These are phyloP conservation scores for Neoniphon sammara DNA, from an alignment of 2,797 vertebrate genomes.

Conservation along the genomic window DNA sequence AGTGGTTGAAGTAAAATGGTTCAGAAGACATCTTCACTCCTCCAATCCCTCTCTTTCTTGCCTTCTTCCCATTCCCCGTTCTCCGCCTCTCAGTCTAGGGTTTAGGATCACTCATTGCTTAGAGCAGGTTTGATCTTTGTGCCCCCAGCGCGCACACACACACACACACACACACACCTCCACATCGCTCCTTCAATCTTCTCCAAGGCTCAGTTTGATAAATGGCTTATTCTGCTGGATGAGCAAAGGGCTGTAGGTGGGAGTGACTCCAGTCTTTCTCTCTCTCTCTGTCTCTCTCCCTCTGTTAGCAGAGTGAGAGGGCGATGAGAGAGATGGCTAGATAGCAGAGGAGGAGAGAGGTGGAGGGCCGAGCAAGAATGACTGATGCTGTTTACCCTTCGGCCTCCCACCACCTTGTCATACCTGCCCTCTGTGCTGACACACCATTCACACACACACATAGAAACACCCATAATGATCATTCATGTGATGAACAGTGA, in stretches of 20 bases:
- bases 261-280: constrained; percentile 39
- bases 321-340: constrained; percentile 18
- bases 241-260: constrained; percentile 54
- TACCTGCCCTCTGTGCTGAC: constrained; percentile 6
- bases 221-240: constrained; percentile 67
- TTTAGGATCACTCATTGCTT: constrained; percentile 53
- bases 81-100: constrained; percentile 22
- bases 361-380: constrained; percentile 12
- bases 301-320: constrained; percentile 9
- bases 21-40: not conserved
- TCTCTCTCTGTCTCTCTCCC: constrained; percentile 10
- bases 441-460: too few species aligned
- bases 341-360: constrained; percentile 8
- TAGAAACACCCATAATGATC: not conserved
- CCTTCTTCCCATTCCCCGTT: not conserved
- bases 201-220: constrained; percentile 64
- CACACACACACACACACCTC: constrained; percentile 32
- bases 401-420: constrained; percentile 8
- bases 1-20: too few species aligned
- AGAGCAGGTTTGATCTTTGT: constrained; percentile 56
- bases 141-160: constrained; percentile 29
- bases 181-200: constrained; percentile 59
- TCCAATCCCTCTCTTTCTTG: not conserved
- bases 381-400: constrained; percentile 20
- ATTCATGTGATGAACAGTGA: constrained; percentile 1